A percentile compares a stretch with the other conserved stretches of the same genome.
These are phyloP conservation scores for Galemys pyrenaicus DNA, from an alignment of 2,113 vertebrate species.

Conservation along the genomic window DNA sequence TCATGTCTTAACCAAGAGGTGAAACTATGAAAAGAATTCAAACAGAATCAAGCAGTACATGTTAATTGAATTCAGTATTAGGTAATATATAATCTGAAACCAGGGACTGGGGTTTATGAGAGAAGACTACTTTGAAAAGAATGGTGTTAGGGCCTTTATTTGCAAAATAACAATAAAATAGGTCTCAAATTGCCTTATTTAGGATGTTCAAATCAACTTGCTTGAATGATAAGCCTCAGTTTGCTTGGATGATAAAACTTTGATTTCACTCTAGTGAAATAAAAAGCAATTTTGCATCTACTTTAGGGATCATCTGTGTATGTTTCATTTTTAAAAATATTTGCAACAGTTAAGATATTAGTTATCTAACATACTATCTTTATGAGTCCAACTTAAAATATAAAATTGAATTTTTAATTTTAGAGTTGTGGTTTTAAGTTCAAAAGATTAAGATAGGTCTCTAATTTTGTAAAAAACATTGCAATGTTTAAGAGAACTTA, in stretches of 20 bases:
- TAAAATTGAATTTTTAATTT: conserved; percentile 38
- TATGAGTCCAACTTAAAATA: conserved; percentile 27
- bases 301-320: not conserved
- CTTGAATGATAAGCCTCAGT: not conserved
- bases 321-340: conserved; percentile 39
- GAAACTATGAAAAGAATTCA: conserved; percentile 10
- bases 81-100: not conserved
- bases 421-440: conserved; percentile 26
- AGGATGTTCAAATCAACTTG: not conserved
- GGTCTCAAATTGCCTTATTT: not conserved
- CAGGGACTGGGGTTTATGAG: not conserved
- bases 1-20: not conserved
- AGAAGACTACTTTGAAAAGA: not conserved
- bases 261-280: not conserved
- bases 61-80: not conserved
- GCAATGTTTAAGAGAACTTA: conserved; percentile 21
- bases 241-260: conserved; percentile 10
- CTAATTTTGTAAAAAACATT: not conserved
- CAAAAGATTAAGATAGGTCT: conserved; percentile 24
- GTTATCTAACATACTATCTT: not conserved
- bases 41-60: not conserved
- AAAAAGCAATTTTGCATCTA: conserved; percentile 10
- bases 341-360: conserved; percentile 31
- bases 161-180: not conserved
- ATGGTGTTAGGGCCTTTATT: not conserved